These are phyloP conservation scores for Micrastur ruficollis DNA, from an alignment of 2,797 vertebrate genomes.

Conservation along the genomic window DNA sequence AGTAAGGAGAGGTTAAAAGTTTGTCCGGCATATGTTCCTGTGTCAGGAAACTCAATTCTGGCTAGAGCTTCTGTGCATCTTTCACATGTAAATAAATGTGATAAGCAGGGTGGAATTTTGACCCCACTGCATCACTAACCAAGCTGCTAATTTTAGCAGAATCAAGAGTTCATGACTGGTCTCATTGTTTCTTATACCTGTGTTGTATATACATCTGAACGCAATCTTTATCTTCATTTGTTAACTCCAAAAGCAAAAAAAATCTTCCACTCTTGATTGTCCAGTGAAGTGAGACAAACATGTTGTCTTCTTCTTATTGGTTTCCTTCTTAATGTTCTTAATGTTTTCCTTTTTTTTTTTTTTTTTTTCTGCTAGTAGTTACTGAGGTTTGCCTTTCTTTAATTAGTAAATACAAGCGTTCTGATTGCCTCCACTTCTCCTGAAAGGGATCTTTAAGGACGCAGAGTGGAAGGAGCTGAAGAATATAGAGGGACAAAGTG, in stretches of 20 bases:
- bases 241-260: background rate
- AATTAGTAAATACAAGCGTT: constrained; percentile 38
- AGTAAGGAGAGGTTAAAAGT: background rate
- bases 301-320: background rate
- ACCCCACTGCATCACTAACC: background rate
- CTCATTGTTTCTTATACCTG: background rate
- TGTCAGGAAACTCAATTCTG: background rate
- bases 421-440: constrained; percentile 56
- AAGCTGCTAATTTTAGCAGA: background rate
- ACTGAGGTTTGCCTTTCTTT: background rate
- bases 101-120: background rate
- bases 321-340: background rate
- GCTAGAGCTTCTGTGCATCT: background rate
- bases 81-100: background rate
- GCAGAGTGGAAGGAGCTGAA: background rate
- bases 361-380: constrained; percentile 53
- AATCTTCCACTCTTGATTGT: background rate
- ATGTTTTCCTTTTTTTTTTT: too few relatives aligned
- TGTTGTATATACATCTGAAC: background rate
- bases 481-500: background rate
- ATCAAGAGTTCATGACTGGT: background rate
- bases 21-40: background rate
- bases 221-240: background rate
- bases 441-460: constrained; percentile 61
- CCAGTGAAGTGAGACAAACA: background rate